These are phyloP conservation scores for Numida meleagris DNA, from an alignment of 2,113 vertebrate species.

Conservation along the genomic window DNA sequence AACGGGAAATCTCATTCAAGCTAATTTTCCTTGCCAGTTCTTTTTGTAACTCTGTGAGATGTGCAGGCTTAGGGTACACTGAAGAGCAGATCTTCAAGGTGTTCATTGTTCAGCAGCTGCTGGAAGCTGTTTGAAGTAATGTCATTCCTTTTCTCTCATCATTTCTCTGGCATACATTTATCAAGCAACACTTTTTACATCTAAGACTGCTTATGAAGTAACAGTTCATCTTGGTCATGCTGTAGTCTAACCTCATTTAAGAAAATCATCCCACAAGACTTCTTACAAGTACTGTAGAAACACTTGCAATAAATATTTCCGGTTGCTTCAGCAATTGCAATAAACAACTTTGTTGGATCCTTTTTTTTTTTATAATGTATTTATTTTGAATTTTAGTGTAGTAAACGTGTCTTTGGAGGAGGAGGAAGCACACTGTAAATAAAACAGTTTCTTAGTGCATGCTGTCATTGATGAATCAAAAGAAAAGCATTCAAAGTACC, in stretches of 20 bases:
- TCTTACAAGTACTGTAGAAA: constrained; percentile 13
- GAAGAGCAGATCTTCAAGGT: neutral
- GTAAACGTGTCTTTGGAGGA: neutral
- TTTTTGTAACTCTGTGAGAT: neutral
- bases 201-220: constrained; percentile 40
- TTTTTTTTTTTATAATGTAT: neutral
- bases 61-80: neutral
- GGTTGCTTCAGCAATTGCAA: neutral
- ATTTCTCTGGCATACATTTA: neutral
- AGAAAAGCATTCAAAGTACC: neutral
- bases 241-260: constrained; percentile 21
- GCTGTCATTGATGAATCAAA: neutral
- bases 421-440: neutral
- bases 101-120: neutral
- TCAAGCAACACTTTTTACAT: constrained; percentile 26
- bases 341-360: neutral
- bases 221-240: constrained; percentile 17
- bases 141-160: neutral
- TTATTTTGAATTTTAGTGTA: neutral
- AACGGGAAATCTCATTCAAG: neutral
- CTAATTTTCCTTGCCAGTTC: neutral
- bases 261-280: neutral
- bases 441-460: neutral
- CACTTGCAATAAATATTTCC: neutral
- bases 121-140: constrained; percentile 22